Percentiles rank a stretch among this genome's conserved stretches.
Conservation (phyloP, 2,797 vertebrate species). For the Microctenopoma stevenorrisi region DNA sequence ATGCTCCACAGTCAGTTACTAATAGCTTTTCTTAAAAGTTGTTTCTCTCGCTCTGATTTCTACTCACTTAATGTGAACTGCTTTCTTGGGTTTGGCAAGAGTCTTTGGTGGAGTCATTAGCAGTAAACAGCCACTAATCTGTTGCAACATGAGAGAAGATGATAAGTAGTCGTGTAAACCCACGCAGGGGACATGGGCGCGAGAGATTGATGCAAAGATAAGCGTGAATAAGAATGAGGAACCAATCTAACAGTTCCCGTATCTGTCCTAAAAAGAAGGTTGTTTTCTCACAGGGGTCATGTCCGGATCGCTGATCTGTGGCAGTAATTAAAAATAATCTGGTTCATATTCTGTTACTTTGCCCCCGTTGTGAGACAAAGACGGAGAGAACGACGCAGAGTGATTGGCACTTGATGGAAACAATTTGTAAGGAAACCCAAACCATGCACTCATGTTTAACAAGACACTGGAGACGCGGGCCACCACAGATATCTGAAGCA, state of each 20-base stretch:
- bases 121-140: slow-evolving; percentile 57
- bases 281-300: slow-evolving; percentile 40
- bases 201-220: slow-evolving; percentile 41
- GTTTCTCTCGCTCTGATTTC: slow-evolving; percentile 1
- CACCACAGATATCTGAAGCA: neutral
- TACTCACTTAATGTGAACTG: slow-evolving; percentile 14
- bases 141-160: slow-evolving; percentile 52
- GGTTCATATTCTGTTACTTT: slow-evolving; percentile 49
- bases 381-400: slow-evolving; percentile 11
- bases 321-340: slow-evolving; percentile 44
- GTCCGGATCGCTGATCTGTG: slow-evolving; percentile 2
- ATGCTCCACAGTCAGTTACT: neutral
- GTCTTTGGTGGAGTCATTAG: slow-evolving; percentile 48
- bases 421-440: slow-evolving; percentile 72
- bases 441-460: slow-evolving; percentile 29
- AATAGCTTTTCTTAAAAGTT: slow-evolving; percentile 24
- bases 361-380: slow-evolving; percentile 29
- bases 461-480: slow-evolving; percentile 55
- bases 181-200: slow-evolving; percentile 5
- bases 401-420: slow-evolving; percentile 75
- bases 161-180: slow-evolving; percentile 61
- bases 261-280: neutral
- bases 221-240: slow-evolving; percentile 32
- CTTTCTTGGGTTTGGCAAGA: slow-evolving; percentile 10
- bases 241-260: slow-evolving; percentile 33